phyloP scores from a whole-genome alignment of 2,888 invertebrate species.

The Zygaena filipendulae region DNA sequence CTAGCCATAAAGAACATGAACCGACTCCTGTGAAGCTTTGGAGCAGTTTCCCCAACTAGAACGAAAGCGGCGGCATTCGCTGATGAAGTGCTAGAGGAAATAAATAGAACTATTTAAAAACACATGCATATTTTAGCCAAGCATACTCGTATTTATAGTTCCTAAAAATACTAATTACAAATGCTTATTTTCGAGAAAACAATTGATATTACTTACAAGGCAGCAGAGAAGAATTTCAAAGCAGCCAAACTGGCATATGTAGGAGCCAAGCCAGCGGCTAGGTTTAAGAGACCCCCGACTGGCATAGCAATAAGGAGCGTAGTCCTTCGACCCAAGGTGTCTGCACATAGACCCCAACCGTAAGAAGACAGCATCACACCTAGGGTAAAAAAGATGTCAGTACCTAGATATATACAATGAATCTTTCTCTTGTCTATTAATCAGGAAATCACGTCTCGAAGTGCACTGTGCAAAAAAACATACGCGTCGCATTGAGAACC shows the following conservation, averaged over 20 bases:
- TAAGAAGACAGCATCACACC: slow-evolving; percentile 47
- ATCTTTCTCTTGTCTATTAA: no score
- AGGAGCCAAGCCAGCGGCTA: slow-evolving; percentile 39
- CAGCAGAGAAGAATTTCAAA: slow-evolving; percentile 40
- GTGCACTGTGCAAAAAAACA: no score
- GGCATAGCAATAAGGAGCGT: slow-evolving; percentile 46
- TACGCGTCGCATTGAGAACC: no score
- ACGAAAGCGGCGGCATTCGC: slow-evolving; percentile 52
- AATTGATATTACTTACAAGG: slow-evolving; percentile 39
- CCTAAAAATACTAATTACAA: no score
- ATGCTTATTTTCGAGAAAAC: no score
- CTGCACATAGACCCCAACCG: slow-evolving; percentile 46
- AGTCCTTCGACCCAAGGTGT: slow-evolving; percentile 37
- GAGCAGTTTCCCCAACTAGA: slow-evolving; percentile 40
- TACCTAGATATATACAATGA: no score
- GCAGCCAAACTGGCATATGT: slow-evolving; percentile 29
- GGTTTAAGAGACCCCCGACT: slow-evolving; percentile 29
- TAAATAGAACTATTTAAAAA: no score
- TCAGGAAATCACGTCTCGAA: no score
- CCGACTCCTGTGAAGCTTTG: slow-evolving; percentile 29
- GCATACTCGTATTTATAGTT: no score
- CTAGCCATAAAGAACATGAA: slow-evolving; percentile 50
- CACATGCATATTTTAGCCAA: no score
- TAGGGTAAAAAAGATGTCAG: no score
- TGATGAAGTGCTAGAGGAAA: slow-evolving; percentile 43